Conservation (phyloP, 2,888 invertebrate species). For the Yponomeuta cagnagella region DNA sequence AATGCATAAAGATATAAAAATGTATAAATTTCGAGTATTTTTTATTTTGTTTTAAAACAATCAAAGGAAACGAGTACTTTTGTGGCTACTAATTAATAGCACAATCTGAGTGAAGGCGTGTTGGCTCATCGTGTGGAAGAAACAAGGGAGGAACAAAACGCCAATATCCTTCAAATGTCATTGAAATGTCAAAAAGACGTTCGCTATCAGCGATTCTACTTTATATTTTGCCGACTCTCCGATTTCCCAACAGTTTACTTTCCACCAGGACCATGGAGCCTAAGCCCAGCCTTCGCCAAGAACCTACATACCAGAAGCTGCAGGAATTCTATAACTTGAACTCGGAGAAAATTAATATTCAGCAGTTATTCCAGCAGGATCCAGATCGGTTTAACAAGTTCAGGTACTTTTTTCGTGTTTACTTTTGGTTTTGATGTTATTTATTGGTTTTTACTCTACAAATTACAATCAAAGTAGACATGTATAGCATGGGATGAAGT, state of each 20-base stretch:
- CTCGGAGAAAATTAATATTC: conserved; percentile 86
- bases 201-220: conserved; percentile 51
- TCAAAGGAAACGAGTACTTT: too few species aligned
- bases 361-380: conserved; percentile 88
- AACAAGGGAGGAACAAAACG: conserved; percentile 36
- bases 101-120: too few species aligned
- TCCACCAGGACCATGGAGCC: conserved; percentile 55
- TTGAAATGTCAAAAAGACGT: conserved; percentile 69
- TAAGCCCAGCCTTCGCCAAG: conserved; percentile 64
- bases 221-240: conserved; percentile 34
- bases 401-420: conserved; percentile 77
- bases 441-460: background rate
- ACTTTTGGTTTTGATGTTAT: conserved; percentile 19
- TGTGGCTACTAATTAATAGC: too few species aligned
- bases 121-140: too few species aligned
- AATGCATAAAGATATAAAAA: too few species aligned
- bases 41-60: too few species aligned
- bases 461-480: background rate
- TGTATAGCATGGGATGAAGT: background rate
- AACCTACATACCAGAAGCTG: conserved; percentile 84
- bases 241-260: conserved; percentile 31
- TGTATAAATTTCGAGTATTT: too few species aligned
- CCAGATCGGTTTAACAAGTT: conserved; percentile 89
- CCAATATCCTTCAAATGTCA: conserved; percentile 65
- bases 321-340: conserved; percentile 83